These are phyloP conservation scores for Hypomecis punctinalis DNA, from an alignment of 2,888 invertebrate genomes.

Conservation along the genomic window DNA sequence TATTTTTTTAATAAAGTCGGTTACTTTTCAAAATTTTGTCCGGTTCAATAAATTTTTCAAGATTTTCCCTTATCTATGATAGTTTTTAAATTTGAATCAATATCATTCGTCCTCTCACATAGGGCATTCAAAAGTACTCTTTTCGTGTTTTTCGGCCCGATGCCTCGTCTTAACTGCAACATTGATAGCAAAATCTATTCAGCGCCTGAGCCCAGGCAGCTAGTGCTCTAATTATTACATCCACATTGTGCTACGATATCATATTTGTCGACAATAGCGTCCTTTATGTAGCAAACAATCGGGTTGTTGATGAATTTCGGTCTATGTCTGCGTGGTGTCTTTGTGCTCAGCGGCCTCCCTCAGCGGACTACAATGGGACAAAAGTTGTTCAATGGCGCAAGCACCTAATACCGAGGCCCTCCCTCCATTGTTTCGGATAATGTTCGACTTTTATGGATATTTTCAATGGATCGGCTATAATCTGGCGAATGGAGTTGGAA, in stretches of 20 bases:
- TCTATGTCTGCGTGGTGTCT: slow-evolving; percentile 82
- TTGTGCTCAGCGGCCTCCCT: slow-evolving; percentile 76
- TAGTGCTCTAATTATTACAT: slow-evolving; percentile 78
- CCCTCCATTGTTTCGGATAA: slow-evolving; percentile 83
- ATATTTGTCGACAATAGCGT: slow-evolving; percentile 83
- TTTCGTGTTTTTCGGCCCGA: too few species aligned
- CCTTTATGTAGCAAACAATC: slow-evolving; percentile 85
- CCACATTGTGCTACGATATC: slow-evolving; percentile 82
- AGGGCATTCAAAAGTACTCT: too few species aligned
- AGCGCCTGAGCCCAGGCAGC: slow-evolving; percentile 51
- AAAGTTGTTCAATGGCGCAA: slow-evolving; percentile 84
- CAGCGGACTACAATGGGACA: slow-evolving; percentile 84
- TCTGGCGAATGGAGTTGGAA: slow-evolving; percentile 78
- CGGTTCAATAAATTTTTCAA: too few species aligned
- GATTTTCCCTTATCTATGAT: too few species aligned
- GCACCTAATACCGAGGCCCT: slow-evolving; percentile 83
- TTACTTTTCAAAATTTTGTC: too few species aligned
- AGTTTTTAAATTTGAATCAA: too few species aligned
- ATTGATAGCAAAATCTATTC: slow-evolving; percentile 33
- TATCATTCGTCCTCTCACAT: too few species aligned
- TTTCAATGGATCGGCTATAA: slow-evolving; percentile 83
- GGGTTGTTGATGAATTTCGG: slow-evolving; percentile 85
- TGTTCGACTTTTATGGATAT: slow-evolving; percentile 85
- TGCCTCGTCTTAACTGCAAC: too few species aligned
- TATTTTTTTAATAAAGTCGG: too few species aligned